Evolutionary conservation across 53 echinoderm and acorn worm species (phyloP).

Genomic region (Arbacia lixula): DNA sequence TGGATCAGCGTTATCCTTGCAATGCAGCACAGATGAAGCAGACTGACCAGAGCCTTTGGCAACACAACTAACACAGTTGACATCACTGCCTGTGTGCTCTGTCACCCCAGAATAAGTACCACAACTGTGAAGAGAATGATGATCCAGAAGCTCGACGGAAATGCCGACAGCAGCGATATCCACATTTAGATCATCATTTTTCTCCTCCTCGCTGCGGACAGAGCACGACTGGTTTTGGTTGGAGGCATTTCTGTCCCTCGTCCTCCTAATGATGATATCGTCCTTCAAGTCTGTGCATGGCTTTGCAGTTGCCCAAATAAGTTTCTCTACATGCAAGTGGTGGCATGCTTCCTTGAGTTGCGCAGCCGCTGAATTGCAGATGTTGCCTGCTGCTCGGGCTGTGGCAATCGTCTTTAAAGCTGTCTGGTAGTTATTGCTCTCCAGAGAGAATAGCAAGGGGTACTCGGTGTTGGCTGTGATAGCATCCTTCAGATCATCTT

Average conservation of each 20-base stretch:
- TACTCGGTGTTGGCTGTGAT: background rate
- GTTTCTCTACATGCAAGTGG: slow-evolving; percentile 61
- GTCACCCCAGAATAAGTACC: no score
- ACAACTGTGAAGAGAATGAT: background rate
- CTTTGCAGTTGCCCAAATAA: slow-evolving; percentile 63
- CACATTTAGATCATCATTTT: no score
- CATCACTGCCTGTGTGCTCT: no score
- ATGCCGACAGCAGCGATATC: background rate
- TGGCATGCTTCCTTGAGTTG: slow-evolving; percentile 44
- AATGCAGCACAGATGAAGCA: slow-evolving; percentile 1
- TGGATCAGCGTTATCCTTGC: background rate
- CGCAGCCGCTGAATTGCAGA: slow-evolving; percentile 21
- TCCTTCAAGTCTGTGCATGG: slow-evolving; percentile 58
- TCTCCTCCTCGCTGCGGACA: background rate
- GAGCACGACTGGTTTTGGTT: background rate
- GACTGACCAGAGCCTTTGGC: no score
- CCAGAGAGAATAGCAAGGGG: slow-evolving; percentile 27
- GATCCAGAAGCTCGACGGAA: no score
- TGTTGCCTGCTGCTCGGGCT: slow-evolving; percentile 20
- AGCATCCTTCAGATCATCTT: no score
- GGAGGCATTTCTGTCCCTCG: background rate
- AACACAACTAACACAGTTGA: no score
- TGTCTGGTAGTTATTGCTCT: slow-evolving; percentile 12
- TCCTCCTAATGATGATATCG: slow-evolving; percentile 65
- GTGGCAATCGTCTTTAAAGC: slow-evolving; percentile 7